Conservation (phyloP, 2,797 vertebrate genomes). For the Scleropages formosus region DNA sequence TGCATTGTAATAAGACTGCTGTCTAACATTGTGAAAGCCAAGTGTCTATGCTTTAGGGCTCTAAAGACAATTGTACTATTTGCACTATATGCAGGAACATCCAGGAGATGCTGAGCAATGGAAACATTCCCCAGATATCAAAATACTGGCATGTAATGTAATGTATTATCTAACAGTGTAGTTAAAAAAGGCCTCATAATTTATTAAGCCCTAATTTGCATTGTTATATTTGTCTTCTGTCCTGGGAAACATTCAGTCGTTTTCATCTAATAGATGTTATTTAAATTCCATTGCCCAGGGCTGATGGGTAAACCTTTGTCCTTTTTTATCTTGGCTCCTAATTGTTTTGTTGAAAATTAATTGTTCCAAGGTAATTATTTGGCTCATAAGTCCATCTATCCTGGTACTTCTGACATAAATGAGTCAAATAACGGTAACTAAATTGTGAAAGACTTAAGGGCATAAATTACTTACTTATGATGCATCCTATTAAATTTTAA, state of each 20-base stretch:
- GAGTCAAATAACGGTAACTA: too few species aligned
- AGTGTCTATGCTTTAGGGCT: too few species aligned
- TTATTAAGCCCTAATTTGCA: not conserved
- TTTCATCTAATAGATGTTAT: conserved; percentile 6
- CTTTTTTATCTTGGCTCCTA: not conserved
- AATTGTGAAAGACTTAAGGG: too few species aligned
- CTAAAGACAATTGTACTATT: not conserved
- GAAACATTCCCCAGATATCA: not conserved
- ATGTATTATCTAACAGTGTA: not conserved
- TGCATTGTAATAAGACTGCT: too few species aligned
- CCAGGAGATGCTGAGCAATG: not conserved
- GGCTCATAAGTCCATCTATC: too few species aligned
- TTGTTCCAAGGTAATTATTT: too few species aligned
- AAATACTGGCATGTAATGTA: not conserved
- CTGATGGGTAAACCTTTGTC: not conserved
- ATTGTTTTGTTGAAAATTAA: not conserved
- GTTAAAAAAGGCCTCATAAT: conserved; percentile 1
- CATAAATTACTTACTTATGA: too few species aligned
- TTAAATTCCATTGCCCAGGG: not conserved
- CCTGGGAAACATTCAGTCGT: not conserved
- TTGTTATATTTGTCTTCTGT: not conserved
- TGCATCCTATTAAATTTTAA: too few species aligned
- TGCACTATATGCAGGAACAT: not conserved
- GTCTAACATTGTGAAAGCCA: too few species aligned
- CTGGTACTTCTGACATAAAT: too few species aligned